phyloP scores from a whole-genome alignment of 2,888 invertebrate genomes.

The Aspidiotus destructor region DNA sequence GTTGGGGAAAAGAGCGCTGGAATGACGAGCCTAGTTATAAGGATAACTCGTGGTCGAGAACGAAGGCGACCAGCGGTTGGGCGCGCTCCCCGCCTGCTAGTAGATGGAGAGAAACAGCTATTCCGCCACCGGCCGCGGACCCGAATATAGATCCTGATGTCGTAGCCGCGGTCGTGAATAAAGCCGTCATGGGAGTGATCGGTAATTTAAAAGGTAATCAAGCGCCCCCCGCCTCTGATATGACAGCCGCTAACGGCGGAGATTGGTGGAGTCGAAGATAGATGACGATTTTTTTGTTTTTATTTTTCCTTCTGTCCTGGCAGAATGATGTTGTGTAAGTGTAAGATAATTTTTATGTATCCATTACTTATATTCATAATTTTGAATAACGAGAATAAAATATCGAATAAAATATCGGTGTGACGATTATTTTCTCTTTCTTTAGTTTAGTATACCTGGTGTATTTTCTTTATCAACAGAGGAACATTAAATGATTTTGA shows the following conservation, averaged over 20 bases:
- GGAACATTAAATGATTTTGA: no score
- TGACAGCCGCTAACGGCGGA: slow-evolving; percentile 23
- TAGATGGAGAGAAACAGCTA: slow-evolving; percentile 28
- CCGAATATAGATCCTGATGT: slow-evolving; percentile 34
- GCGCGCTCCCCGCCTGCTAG: slow-evolving; percentile 12
- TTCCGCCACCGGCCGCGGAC: slow-evolving; percentile 27
- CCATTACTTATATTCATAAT: no score
- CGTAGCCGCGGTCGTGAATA: slow-evolving; percentile 35
- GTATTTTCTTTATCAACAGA: no score
- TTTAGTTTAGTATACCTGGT: no score
- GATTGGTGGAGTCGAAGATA: slow-evolving; percentile 30
- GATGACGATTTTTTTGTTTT: no score
- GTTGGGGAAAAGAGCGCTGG: slow-evolving; percentile 33
- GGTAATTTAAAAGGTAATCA: slow-evolving; percentile 34
- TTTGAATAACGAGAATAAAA: no score
- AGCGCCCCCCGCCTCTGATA: slow-evolving; percentile 20
- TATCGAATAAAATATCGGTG: no score
- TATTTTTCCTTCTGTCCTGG: no score
- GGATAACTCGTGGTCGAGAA: slow-evolving; percentile 25
- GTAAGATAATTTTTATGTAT: no score
- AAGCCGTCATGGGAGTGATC: slow-evolving; percentile 35
- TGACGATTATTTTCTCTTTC: no score
- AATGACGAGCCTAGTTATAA: slow-evolving; percentile 31
- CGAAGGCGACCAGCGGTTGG: slow-evolving; percentile 7
- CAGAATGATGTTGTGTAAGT: no score